A percentile compares a stretch with the other conserved stretches of the same genome.
Conservation (phyloP, 2,888 invertebrate genomes). For the Eristalis pertinax region DNA sequence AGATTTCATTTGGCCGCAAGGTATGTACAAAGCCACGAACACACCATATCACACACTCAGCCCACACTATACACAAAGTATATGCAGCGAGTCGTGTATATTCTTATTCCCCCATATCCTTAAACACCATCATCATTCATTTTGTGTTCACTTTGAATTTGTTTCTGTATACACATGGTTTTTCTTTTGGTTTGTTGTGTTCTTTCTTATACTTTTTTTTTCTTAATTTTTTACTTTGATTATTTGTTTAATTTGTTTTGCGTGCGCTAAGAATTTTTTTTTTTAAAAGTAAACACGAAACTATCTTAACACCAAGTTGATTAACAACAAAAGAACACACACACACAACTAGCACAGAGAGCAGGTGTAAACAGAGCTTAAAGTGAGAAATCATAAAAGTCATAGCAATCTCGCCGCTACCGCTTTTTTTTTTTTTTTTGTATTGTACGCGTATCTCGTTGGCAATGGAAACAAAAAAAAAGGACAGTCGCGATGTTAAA, state of each 20-base stretch:
- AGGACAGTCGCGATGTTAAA: neutral
- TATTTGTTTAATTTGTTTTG: conserved; percentile 59
- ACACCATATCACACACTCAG: neutral
- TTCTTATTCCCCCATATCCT: neutral
- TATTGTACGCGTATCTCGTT: conserved; percentile 26
- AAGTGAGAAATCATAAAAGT: conserved; percentile 69
- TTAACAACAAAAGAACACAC: conserved; percentile 29
- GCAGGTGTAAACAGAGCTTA: conserved; percentile 64
- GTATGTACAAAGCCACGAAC: conserved; percentile 82
- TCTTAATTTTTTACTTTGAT: too few relatives aligned
- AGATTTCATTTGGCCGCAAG: conserved; percentile 92
- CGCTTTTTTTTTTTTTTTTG: conserved; percentile 9
- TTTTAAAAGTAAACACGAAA: conserved; percentile 30
- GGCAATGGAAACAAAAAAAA: conserved; percentile 1
- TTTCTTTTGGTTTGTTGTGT: conserved; percentile 54
- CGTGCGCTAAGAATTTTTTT: conserved; percentile 46
- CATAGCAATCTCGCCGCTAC: conserved; percentile 17
- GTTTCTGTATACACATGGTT: conserved; percentile 57
- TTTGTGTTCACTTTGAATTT: conserved; percentile 64
- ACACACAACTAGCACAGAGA: conserved; percentile 47
- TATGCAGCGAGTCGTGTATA: neutral
- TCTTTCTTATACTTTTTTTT: conserved; percentile 2
- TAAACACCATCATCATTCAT: conserved; percentile 23
- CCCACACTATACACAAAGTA: neutral
- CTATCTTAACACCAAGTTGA: conserved; percentile 1